phyloP scores from a whole-genome alignment of 2,888 invertebrate genomes.

The Rhogogaster chlorosoma region DNA sequence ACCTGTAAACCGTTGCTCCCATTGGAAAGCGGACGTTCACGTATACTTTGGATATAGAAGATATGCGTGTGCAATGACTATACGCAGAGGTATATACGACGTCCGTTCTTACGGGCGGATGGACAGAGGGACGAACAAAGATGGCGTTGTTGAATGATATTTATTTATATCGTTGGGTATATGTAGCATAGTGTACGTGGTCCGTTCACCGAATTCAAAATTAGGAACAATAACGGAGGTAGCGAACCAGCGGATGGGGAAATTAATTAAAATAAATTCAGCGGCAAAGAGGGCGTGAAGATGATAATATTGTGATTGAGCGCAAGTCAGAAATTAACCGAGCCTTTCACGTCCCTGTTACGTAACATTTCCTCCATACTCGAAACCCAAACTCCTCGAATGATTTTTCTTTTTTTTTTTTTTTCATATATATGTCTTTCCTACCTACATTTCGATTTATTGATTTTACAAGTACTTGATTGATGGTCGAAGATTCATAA shows the following conservation, averaged over 20 bases:
- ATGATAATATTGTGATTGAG: constrained; percentile 46
- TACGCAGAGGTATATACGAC: constrained; percentile 14
- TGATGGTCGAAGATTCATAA: constrained; percentile 12
- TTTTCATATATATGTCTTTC: neutral
- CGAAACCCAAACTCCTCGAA: neutral
- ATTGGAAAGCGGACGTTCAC: constrained; percentile 59
- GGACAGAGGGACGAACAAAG: constrained; percentile 52
- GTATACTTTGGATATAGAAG: neutral
- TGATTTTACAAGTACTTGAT: constrained; percentile 29
- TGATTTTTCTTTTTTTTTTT: neutral
- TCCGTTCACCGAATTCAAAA: constrained; percentile 62
- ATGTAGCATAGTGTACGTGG: constrained; percentile 66
- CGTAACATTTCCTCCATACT: constrained; percentile 25
- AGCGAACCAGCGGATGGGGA: constrained; percentile 70
- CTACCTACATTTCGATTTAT: constrained; percentile 20
- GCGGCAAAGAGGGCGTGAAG: constrained; percentile 74
- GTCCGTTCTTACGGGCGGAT: constrained; percentile 46
- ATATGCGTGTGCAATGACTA: neutral
- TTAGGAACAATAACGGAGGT: constrained; percentile 32
- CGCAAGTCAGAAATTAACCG: constrained; percentile 28
- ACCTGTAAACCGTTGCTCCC: constrained; percentile 70
- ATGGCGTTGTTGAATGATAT: constrained; percentile 39
- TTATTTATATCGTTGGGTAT: constrained; percentile 51
- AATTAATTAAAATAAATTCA: constrained; percentile 78
- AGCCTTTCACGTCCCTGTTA: constrained; percentile 40